Percentiles rank a stretch among this genome's conserved stretches.
Conservation (phyloP, 2,797 vertebrate species). For the Myotis myotis region DNA sequence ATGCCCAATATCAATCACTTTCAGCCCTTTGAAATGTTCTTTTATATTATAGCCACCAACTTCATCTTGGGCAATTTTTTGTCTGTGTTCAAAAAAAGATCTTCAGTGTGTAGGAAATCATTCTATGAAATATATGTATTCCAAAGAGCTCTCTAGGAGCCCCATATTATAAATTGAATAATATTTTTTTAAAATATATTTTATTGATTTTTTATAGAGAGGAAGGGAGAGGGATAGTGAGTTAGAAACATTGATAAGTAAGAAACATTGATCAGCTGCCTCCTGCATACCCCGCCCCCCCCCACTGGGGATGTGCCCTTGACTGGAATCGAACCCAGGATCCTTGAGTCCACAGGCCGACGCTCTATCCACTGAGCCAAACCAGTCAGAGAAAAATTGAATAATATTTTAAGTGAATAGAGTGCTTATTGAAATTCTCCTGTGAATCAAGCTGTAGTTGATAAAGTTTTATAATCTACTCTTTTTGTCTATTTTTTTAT, state of each 20-base stretch:
- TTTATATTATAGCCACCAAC: neutral
- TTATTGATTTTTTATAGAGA: too few relatives aligned
- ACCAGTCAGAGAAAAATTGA: neutral
- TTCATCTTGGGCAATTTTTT: neutral
- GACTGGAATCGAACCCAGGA: too few relatives aligned
- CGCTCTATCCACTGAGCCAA: too few relatives aligned
- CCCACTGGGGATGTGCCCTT: too few relatives aligned
- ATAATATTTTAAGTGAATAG: constrained; percentile 22
- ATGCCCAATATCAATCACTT: neutral
- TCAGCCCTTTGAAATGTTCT: neutral
- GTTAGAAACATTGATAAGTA: too few relatives aligned
- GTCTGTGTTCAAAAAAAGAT: neutral
- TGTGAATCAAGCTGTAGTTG: neutral
- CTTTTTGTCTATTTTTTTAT: neutral
- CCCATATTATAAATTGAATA: neutral
- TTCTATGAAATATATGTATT: neutral
- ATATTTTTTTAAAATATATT: neutral
- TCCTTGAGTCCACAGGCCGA: too few relatives aligned
- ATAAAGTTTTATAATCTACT: neutral
- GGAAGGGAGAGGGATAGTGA: too few relatives aligned
- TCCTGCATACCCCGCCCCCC: too few relatives aligned
- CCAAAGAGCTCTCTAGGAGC: neutral
- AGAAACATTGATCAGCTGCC: too few relatives aligned
- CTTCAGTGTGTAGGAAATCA: neutral
- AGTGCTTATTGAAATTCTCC: neutral